phyloP scores from a whole-genome alignment of 30 jellyfish, hydroid and myxozoan species.

The Sanderia malayensis region DNA sequence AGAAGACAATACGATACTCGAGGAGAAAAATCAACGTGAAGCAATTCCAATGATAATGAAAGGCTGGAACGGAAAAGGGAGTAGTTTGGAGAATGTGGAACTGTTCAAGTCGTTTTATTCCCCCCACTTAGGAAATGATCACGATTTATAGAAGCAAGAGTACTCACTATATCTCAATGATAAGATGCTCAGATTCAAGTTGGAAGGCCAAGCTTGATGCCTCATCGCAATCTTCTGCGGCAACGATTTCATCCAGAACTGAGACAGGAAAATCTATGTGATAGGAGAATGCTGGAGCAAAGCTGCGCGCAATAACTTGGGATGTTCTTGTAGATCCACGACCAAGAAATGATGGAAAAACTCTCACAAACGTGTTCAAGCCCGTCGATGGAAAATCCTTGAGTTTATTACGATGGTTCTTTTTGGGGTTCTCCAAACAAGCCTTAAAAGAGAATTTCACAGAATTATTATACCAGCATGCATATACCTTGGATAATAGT shows the following conservation, averaged over 20 bases:
- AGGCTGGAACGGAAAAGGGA: no score
- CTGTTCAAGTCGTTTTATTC: no score
- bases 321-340: constrained; percentile 36
- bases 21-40: no score
- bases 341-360: constrained; percentile 54
- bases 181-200: constrained; percentile 54
- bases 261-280: constrained; percentile 81
- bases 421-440: not conserved
- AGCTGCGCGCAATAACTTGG: constrained; percentile 43
- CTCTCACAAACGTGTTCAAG: constrained; percentile 49
- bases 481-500: no score
- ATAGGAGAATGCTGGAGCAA: constrained; percentile 66
- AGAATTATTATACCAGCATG: no score
- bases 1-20: no score
- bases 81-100: no score
- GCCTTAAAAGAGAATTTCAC: constrained; percentile 27
- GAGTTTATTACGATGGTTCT: not conserved
- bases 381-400: constrained; percentile 19
- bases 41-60: no score
- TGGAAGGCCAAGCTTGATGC: constrained; percentile 57
- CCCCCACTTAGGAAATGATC: no score
- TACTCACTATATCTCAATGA: constrained; percentile 65
- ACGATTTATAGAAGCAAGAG: no score
- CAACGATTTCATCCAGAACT: constrained; percentile 18
- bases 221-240: constrained; percentile 31